Percentiles rank a stretch among this genome's conserved stretches.
These are phyloP conservation scores for Sebastes jordani DNA, from an alignment of 2,797 vertebrate genomes.

Conservation along the genomic window DNA sequence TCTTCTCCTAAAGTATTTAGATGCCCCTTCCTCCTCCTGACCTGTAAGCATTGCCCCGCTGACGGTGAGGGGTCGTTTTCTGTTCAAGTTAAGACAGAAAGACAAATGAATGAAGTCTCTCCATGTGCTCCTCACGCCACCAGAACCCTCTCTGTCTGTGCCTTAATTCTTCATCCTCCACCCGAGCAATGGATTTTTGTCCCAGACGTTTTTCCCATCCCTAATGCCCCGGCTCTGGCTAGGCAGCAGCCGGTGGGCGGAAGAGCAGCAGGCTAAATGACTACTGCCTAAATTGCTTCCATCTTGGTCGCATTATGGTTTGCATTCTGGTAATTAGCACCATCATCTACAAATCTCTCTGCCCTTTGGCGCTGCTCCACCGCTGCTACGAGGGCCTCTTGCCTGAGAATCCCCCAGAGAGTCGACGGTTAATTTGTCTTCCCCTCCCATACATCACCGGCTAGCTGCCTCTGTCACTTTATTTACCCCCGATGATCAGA, in stretches of 20 bases:
- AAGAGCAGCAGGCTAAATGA: slow-evolving; percentile 88
- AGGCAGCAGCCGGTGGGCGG: slow-evolving; percentile 85
- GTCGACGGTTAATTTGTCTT: slow-evolving; percentile 76
- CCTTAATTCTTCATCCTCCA: slow-evolving; percentile 58
- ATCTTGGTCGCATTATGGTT: slow-evolving; percentile 89
- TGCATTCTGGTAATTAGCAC: slow-evolving; percentile 92
- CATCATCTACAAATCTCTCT: slow-evolving; percentile 90
- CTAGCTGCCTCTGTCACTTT: slow-evolving; percentile 70
- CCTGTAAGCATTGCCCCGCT: background rate
- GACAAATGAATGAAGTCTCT: slow-evolving; percentile 28
- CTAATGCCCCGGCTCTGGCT: slow-evolving; percentile 62
- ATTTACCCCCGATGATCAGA: slow-evolving; percentile 62
- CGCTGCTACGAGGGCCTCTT: slow-evolving; percentile 73
- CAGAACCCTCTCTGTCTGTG: slow-evolving; percentile 6
- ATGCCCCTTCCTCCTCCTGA: slow-evolving; percentile 19
- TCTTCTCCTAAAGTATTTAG: background rate
- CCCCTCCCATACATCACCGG: slow-evolving; percentile 76
- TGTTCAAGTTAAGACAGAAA: slow-evolving; percentile 7
- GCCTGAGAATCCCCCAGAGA: slow-evolving; percentile 77
- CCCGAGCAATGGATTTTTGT: slow-evolving; percentile 40
- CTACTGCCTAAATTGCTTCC: slow-evolving; percentile 91
- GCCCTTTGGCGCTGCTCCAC: slow-evolving; percentile 87
- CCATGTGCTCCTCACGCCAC: slow-evolving; percentile 37
- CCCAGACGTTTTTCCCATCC: slow-evolving; percentile 72
- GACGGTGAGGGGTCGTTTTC: background rate